Evolutionary conservation across 2,113 vertebrate species (phyloP).

Genomic region (Tonatia bakeri): DNA sequence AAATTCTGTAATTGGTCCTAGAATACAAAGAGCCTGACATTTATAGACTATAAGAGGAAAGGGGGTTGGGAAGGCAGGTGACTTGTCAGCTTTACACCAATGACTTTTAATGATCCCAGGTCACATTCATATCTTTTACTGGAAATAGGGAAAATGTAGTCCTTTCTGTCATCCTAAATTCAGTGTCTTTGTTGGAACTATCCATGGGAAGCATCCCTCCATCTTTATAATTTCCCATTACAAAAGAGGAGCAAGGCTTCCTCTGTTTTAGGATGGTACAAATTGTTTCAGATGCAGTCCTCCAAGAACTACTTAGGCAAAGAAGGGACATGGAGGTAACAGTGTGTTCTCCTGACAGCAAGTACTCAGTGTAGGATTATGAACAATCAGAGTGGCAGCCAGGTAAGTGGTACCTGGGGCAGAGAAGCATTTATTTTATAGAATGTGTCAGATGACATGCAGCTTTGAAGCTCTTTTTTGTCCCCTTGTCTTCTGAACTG

Average conservation of each 20-base stretch:
- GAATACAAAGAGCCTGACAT: slow-evolving; percentile 10
- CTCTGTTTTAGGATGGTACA: not conserved
- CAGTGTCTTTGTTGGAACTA: not conserved
- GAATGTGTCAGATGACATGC: not conserved
- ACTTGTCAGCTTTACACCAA: not conserved
- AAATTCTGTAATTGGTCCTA: slow-evolving; percentile 14
- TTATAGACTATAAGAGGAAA: slow-evolving; percentile 42
- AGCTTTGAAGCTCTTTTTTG: not conserved
- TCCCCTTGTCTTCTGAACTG: not conserved
- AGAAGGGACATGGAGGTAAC: not conserved
- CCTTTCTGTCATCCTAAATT: not conserved
- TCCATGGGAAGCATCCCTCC: not conserved
- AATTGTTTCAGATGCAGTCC: not conserved
- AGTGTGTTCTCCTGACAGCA: not conserved
- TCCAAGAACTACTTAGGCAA: not conserved
- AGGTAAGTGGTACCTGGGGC: not conserved
- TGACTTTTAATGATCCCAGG: not conserved
- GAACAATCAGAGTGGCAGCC: not conserved
- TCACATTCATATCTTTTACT: slow-evolving; percentile 12
- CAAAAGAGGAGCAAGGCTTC: not conserved
- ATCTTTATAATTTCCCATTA: not conserved
- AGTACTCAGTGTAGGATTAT: not conserved
- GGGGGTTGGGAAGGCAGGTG: not conserved
- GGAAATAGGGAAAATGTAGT: not conserved
- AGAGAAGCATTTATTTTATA: not conserved